phyloP scores from a whole-genome alignment of 2,113 vertebrate genomes.

The Erpornis zantholeuca region DNA sequence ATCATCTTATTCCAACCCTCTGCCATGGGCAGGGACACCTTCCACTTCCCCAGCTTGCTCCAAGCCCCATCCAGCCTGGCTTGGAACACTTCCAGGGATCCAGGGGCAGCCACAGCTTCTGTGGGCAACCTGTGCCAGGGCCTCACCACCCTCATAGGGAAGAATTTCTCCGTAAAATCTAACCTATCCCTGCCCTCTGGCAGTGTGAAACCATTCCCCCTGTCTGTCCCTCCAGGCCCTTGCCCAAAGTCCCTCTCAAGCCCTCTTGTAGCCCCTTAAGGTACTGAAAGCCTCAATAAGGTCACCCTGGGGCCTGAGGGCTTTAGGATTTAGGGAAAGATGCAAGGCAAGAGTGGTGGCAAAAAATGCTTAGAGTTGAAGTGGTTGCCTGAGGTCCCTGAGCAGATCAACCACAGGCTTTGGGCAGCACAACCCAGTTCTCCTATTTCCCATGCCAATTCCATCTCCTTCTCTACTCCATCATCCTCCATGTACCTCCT shows the following conservation, averaged over 20 bases:
- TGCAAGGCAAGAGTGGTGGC: not conserved
- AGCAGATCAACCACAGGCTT: not conserved
- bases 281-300: not conserved
- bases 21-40: not conserved
- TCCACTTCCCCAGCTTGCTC: not conserved
- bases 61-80: accelerated
- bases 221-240: not conserved
- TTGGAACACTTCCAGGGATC: not conserved
- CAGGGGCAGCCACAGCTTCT: not conserved
- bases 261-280: not conserved
- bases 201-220: not conserved
- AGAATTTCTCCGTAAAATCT: not conserved
- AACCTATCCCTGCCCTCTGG: not conserved
- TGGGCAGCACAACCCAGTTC: not conserved
- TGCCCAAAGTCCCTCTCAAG: not conserved
- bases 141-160: accelerated
- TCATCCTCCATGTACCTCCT: accelerated
- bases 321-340: not conserved
- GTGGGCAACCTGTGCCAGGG: not conserved
- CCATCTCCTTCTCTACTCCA: not conserved
- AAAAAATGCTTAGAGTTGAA: not conserved
- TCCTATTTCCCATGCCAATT: not conserved
- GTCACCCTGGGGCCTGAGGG: not conserved
- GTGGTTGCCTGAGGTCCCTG: not conserved
- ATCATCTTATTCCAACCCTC: not conserved